phyloP scores from a whole-genome alignment of 2,888 invertebrate genomes.

The Muscina levida region DNA sequence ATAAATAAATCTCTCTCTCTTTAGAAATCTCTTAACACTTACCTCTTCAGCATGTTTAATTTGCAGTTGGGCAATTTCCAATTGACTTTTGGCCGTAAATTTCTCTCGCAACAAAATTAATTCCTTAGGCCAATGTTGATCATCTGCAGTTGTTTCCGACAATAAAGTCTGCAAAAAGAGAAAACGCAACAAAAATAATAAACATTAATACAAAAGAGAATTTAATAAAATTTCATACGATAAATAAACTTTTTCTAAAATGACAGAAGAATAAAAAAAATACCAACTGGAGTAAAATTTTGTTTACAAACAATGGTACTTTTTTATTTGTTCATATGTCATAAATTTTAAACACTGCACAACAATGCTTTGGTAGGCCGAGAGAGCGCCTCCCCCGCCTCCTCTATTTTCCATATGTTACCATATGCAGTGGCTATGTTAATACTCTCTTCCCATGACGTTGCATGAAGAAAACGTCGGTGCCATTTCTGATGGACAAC shows the following conservation, averaged over 20 bases:
- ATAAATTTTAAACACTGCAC: too few species aligned
- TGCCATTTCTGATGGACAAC: too few species aligned
- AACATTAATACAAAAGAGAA: slow-evolving; percentile 20
- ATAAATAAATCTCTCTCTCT: slow-evolving; percentile 4
- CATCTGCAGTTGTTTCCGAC: slow-evolving; percentile 85
- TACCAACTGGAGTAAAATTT: slow-evolving; percentile 19
- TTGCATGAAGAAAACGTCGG: too few species aligned
- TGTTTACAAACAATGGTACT: slow-evolving; percentile 20
- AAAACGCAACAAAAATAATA: slow-evolving; percentile 40
- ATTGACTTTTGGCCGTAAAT: slow-evolving; percentile 85
- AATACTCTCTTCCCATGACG: too few species aligned
- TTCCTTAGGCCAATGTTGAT: slow-evolving; percentile 88
- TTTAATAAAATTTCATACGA: background rate
- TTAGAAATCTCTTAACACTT: slow-evolving; percentile 26
- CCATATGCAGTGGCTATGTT: too few species aligned
- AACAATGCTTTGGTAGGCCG: too few species aligned
- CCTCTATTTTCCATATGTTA: too few species aligned
- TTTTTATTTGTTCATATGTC: too few species aligned
- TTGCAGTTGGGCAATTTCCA: slow-evolving; percentile 82
- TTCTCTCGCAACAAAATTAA: slow-evolving; percentile 86
- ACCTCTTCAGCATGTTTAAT: slow-evolving; percentile 84
- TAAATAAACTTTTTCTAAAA: background rate
- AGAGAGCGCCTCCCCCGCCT: too few species aligned
- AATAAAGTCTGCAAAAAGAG: slow-evolving; percentile 85
- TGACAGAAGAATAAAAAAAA: slow-evolving; percentile 5